Percentiles rank a stretch among this genome's conserved stretches.
phyloP scores from a whole-genome alignment of 1,140 invertebrate species.

The Drosophila yakuba region DNA sequence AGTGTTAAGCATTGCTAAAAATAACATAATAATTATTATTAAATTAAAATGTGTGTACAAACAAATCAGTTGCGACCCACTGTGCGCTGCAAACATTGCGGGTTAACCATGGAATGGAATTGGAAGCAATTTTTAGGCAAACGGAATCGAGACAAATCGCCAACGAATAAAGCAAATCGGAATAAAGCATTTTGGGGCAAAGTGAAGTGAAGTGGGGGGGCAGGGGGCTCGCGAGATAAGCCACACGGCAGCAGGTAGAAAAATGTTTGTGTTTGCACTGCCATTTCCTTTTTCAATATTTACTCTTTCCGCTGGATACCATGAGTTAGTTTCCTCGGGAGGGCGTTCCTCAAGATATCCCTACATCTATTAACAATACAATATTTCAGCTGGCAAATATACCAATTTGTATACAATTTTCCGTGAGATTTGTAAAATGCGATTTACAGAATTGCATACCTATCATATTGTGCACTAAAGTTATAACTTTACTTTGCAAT shows the following conservation, averaged over 20 bases:
- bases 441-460: too few species aligned
- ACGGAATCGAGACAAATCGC: conserved; percentile 76
- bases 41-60: too few species aligned
- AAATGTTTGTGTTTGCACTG: conserved; percentile 1
- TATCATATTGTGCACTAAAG: too few species aligned
- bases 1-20: too few species aligned
- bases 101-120: conserved; percentile 1
- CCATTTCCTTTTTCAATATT: conserved; percentile 54
- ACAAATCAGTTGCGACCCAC: background rate
- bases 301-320: conserved; percentile 18
- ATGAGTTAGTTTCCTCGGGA: background rate
- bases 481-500: too few species aligned
- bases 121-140: conserved; percentile 45
- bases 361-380: background rate
- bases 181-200: conserved; percentile 68
- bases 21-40: too few species aligned
- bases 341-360: background rate
- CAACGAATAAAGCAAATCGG: conserved; percentile 77
- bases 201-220: conserved; percentile 31
- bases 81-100: background rate
- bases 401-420: too few species aligned
- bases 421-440: too few species aligned
- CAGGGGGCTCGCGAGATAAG: conserved; percentile 44
- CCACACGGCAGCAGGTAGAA: conserved; percentile 57
- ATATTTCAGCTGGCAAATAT: background rate